Evolutionary conservation across 1,140 invertebrate genomes (phyloP), one percentile per base, ranked within the genome.

Genomic region (Lepidurus packardi): DNA sequence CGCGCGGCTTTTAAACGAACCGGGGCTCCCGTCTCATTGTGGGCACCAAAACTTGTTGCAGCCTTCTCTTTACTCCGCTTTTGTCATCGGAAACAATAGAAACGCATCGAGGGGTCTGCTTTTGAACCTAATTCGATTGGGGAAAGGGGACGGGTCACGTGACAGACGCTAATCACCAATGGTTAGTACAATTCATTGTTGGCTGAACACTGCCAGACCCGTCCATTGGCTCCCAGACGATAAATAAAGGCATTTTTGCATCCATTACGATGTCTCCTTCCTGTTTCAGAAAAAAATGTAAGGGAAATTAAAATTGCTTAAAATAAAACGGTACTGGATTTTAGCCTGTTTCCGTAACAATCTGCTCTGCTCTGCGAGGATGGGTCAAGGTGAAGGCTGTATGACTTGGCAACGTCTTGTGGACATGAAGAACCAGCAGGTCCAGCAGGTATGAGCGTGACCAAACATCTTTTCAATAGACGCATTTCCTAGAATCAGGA

Each of bases 381-480:
- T 65, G 53, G 53, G 53, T 65, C 53, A 65, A 65, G 53, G 53
- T 65, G 53, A 65, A 65, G 53, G 53, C 53, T n/a, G 53, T 13
- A 65, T 65, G 21, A 65, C 53, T 21, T 13, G 13, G 53, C 34
- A 34, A 34, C 34, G 34, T 34, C 34, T 34, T 34, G 34, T 34
- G 3, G 34, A 4, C 34, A 4, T 34, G 34, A 34, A 34, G 34
- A 34, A 34, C 34, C 1, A 65, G 13, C 47, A n/a, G n/a, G 47
- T 11, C 47, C 47, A 65, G 47, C 47, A 65, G 53, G 53, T 16
- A 65, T n/a, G 53, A 65, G 53, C 53, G 53, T 65, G 53, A 65
- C 53, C 53, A 65, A 65, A 65, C 53, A 65, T 65, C 53, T 65
- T 65, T 65, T 65, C 16, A 65, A 21, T 21, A 65, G 53, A 65